phyloP scores from a whole-genome alignment of 2,113 vertebrate genomes.

The Pluvianellus socialis region DNA sequence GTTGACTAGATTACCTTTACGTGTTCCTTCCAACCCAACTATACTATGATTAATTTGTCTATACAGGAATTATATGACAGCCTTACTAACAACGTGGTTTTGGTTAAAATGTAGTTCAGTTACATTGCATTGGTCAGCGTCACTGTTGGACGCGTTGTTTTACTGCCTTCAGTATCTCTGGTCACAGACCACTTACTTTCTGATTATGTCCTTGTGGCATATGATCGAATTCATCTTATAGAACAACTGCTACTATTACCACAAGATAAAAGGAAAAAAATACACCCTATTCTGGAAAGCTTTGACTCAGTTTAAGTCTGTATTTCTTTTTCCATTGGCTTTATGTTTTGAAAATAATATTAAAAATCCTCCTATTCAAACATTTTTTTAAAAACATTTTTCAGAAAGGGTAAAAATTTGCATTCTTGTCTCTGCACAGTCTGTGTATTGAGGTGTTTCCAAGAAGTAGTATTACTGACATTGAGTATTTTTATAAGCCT shows the following conservation, averaged over 20 bases:
- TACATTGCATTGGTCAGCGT: accelerated
- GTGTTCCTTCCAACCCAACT: background rate
- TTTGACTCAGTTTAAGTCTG: background rate
- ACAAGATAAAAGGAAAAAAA: background rate
- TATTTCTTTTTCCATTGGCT: background rate
- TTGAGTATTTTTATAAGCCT: background rate
- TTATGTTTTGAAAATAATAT: background rate
- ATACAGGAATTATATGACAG: background rate
- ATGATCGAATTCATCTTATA: background rate
- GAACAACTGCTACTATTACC: background rate
- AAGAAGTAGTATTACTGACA: background rate
- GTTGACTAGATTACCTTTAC: background rate
- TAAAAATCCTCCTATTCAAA: background rate
- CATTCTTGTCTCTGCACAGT: background rate
- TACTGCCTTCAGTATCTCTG: background rate
- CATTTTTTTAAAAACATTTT: background rate
- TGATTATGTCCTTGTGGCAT: background rate
- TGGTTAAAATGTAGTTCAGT: background rate
- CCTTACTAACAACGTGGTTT: background rate
- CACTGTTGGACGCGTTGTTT: background rate
- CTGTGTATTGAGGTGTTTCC: background rate
- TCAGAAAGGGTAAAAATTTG: background rate
- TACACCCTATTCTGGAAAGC: background rate
- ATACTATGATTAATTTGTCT: background rate
- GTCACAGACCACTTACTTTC: background rate